Base-by-base conservation (phyloP, 2,888 invertebrate species). In the Eumerus sabulonum region DNA sequence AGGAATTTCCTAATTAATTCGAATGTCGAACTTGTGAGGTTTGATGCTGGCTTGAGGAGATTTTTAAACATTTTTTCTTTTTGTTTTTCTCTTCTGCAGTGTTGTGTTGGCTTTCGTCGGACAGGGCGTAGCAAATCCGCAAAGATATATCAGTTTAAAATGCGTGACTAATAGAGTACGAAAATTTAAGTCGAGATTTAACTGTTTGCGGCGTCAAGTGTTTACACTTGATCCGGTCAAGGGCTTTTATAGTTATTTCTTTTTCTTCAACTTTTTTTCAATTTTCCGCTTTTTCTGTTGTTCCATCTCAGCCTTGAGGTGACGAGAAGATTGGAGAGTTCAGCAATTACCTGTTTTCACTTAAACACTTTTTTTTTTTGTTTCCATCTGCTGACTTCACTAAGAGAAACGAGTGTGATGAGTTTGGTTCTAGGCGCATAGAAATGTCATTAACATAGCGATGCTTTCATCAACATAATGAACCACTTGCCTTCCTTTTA, bases 1-100 rank as follows among this genome's bases (percentile, higher is more conserved):
- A 64, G 19, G 76, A 64, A 76, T 71, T 76, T 71, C 60, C 76
- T 66, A 76, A 76, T 76, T 71, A 76, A 77, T 67, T 57, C 62
- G 18, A 70, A 48, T 42, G 18, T 53, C 47, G 2, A 47, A 57
- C 57, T 18, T 59, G 44, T 45, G 51, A 54, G 47, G 67, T 53
- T 62, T 76, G 62, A 57, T 27, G 27, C 27, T 27, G 2, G 27
- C 7, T 27, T n/a, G n/a, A n/a, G 27, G 7, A 27, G 27, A 27
- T 27, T 71, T 76, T 71, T 64, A 54, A 54, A n/a, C 42, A 50
- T 76, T 70, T 54, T 17, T 11, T 71, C 50, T 13, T 40, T 36
- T 63, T 51, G 60, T 51, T 40, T 44, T 14, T 18, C 1, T 12
- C 9, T 44, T 11, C 35, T 1, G 14, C 18, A 14, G 38, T 14